Conservation (phyloP, 1,140 invertebrate genomes). For the Leucophenga varia region DNA sequence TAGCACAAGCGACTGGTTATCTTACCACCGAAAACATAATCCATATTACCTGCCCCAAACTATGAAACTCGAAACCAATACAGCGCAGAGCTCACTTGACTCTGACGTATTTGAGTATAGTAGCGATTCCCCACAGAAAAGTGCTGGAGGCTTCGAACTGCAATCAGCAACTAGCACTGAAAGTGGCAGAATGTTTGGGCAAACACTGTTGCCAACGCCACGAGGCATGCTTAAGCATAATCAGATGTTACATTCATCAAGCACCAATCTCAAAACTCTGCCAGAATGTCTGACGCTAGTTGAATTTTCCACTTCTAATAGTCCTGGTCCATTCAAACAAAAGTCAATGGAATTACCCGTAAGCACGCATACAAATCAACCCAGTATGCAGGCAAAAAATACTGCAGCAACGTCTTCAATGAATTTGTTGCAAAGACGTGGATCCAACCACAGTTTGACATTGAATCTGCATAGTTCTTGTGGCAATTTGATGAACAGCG, state of each 20-base stretch:
- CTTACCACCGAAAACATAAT: slow-evolving; percentile 44
- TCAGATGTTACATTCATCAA: slow-evolving; percentile 59
- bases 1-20: slow-evolving; percentile 37
- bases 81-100: slow-evolving; percentile 31
- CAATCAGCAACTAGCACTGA: slow-evolving; percentile 42
- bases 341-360: slow-evolving; percentile 42
- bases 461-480: slow-evolving; percentile 60
- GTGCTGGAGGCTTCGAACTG: slow-evolving; percentile 22
- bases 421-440: slow-evolving; percentile 76
- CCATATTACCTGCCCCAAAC: slow-evolving; percentile 30
- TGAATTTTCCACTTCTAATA: slow-evolving; percentile 57
- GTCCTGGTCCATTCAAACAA: slow-evolving; percentile 33
- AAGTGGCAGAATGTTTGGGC: slow-evolving; percentile 29
- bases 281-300: slow-evolving; percentile 68
- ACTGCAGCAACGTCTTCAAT: slow-evolving; percentile 41
- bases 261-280: slow-evolving; percentile 65
- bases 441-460: slow-evolving; percentile 86
- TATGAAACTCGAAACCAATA: slow-evolving; percentile 2
- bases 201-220: slow-evolving; percentile 7
- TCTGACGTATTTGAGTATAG: slow-evolving; percentile 17
- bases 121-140: slow-evolving; percentile 16
- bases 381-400: slow-evolving; percentile 42
- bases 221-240: slow-evolving; percentile 41
- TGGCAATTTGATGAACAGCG: slow-evolving; percentile 44
- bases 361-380: slow-evolving; percentile 12